These are phyloP conservation scores for Hirundichthys speculiger DNA, from an alignment of 2,113 vertebrate species.

Conservation along the genomic window DNA sequence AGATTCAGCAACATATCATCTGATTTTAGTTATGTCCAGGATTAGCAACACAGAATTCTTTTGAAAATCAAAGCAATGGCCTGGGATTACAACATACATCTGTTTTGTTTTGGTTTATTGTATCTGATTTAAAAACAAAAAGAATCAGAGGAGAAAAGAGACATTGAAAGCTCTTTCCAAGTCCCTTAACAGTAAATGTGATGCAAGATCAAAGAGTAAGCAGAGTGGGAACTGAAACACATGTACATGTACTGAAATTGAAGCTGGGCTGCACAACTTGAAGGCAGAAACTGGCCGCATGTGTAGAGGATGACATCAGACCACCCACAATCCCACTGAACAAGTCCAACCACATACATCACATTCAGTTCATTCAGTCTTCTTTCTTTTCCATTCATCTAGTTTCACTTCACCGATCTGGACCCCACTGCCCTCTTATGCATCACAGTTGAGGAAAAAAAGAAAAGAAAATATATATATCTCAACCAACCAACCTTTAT, in stretches of 20 bases:
- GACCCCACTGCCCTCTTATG: constrained; percentile 10
- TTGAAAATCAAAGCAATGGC: constrained; percentile 37
- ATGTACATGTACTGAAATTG: constrained; percentile 51
- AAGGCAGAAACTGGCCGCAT: constrained; percentile 70
- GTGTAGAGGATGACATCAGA: constrained; percentile 73
- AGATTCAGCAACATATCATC: constrained; percentile 15
- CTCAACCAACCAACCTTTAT: too few species aligned
- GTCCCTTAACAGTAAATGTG: constrained; percentile 27
- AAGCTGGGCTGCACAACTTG: constrained; percentile 23
- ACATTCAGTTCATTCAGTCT: constrained; percentile 15
- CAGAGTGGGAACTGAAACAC: constrained; percentile 34
- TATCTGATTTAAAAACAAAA: background rate
- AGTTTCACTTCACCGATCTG: constrained; percentile 18
- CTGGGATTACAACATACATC: constrained; percentile 57
- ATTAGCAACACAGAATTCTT: constrained; percentile 45
- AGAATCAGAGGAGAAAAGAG: constrained; percentile 19
- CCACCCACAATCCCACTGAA: constrained; percentile 69
- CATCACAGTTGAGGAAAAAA: constrained; percentile 16
- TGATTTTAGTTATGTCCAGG: constrained; percentile 20
- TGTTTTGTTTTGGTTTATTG: constrained; percentile 47
- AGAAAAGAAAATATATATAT: too few species aligned
- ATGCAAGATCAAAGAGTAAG: constrained; percentile 53
- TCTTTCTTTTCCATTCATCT: background rate
- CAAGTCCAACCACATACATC: constrained; percentile 72
- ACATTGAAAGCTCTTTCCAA: constrained; percentile 25